These are phyloP conservation scores for Pseudomugil gertrudae DNA, from an alignment of 2,797 vertebrate genomes.

Conservation along the genomic window DNA sequence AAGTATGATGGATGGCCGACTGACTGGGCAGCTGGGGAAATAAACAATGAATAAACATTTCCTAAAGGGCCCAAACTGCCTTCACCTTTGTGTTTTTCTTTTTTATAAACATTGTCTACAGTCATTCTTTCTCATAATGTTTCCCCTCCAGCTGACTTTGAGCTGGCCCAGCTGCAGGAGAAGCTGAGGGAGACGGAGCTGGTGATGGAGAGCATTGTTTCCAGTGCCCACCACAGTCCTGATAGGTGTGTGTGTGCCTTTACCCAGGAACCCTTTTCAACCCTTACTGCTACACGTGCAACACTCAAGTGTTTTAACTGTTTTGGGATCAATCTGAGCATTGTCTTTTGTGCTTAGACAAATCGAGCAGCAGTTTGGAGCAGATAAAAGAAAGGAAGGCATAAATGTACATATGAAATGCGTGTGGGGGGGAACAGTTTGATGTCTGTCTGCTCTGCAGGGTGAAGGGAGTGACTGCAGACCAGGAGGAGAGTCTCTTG, in stretches of 20 bases:
- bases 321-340: not conserved
- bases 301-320: not conserved
- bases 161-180: constrained; percentile 93
- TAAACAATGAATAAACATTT: constrained; percentile 1
- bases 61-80: not conserved
- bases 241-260: constrained; percentile 82
- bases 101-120: not conserved
- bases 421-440: too few relatives aligned
- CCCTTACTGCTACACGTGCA: not conserved
- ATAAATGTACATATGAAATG: not conserved
- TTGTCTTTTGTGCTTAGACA: not conserved
- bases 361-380: not conserved
- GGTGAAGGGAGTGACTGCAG: constrained; percentile 83
- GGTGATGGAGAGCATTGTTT: constrained; percentile 95
- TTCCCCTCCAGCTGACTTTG: constrained; percentile 87
- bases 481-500: constrained; percentile 91
- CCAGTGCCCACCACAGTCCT: constrained; percentile 83
- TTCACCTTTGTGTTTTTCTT: not conserved
- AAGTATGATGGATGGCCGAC: not conserved
- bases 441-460: constrained; percentile 62
- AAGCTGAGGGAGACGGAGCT: constrained; percentile 92
- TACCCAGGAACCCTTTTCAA: not conserved
- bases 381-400: not conserved
- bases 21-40: not conserved
- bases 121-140: not conserved